A percentile compares a stretch with the other conserved stretches of the same genome.
Conservation (phyloP, 2,113 vertebrate species). For the Motacilla alba region DNA sequence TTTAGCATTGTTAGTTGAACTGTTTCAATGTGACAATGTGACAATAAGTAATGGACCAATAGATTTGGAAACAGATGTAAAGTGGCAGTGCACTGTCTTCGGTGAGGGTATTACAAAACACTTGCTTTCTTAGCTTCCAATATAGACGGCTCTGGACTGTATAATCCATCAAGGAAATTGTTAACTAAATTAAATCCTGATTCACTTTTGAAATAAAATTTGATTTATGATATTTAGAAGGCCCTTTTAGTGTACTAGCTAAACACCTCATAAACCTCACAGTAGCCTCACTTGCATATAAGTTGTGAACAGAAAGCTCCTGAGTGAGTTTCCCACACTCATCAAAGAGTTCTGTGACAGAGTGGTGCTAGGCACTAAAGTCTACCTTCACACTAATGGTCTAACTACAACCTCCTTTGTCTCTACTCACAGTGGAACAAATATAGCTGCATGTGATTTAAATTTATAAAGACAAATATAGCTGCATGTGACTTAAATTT, state of each 20-base stretch:
- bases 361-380: neutral
- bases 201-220: conserved; percentile 11
- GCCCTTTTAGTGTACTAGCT: neutral
- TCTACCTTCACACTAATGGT: neutral
- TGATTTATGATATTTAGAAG: neutral
- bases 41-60: conserved; percentile 12
- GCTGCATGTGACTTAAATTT: neutral
- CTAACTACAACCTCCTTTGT: neutral
- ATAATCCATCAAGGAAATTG: conserved; percentile 20
- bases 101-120: conserved; percentile 1
- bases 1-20: conserved; percentile 9
- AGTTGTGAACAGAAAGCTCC: neutral
- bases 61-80: conserved; percentile 8
- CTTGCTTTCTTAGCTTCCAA: conserved; percentile 22
- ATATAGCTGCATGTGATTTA: neutral
- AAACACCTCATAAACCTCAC: neutral
- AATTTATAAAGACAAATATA: neutral
- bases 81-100: neutral
- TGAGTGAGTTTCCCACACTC: neutral
- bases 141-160: neutral
- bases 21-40: neutral
- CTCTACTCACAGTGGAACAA: neutral
- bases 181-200: conserved; percentile 27
- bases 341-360: neutral
- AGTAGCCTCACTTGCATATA: neutral